A percentile compares a stretch with the other conserved stretches of the same genome.
phyloP scores from a whole-genome alignment of 2,113 vertebrate species.

The Parus major region DNA sequence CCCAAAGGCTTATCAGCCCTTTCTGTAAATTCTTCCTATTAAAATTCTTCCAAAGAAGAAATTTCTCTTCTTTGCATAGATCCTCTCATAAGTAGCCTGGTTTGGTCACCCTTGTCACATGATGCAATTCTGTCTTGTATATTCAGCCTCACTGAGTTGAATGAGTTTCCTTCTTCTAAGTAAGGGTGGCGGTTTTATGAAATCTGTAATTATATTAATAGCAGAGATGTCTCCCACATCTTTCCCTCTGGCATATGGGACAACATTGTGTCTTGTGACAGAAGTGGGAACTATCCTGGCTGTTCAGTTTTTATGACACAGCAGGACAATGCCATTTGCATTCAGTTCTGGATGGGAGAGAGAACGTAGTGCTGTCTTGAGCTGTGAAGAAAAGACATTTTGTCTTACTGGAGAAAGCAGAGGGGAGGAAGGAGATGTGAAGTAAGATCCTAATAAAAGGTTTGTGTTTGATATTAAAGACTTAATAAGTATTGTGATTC shows the following conservation, averaged over 20 bases:
- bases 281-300: neutral
- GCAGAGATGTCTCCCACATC: neutral
- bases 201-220: neutral
- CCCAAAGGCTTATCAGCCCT: neutral
- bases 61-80: neutral
- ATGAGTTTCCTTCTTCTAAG: neutral
- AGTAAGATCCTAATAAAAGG: neutral
- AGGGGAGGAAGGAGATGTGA: neutral
- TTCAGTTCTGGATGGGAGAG: neutral
- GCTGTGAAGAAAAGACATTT: neutral
- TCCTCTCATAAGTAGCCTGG: neutral
- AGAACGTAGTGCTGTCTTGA: neutral
- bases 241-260: neutral
- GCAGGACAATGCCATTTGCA: neutral
- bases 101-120: neutral
- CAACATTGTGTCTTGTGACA: neutral
- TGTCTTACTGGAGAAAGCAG: neutral
- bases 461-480: rapidly evolving
- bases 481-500: neutral
- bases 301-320: neutral
- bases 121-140: neutral
- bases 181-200: neutral
- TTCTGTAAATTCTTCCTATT: neutral
- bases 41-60: neutral
- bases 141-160: neutral